These are phyloP conservation scores for Hozukius guyotensis DNA, from an alignment of 2,797 vertebrate species.

Conservation along the genomic window DNA sequence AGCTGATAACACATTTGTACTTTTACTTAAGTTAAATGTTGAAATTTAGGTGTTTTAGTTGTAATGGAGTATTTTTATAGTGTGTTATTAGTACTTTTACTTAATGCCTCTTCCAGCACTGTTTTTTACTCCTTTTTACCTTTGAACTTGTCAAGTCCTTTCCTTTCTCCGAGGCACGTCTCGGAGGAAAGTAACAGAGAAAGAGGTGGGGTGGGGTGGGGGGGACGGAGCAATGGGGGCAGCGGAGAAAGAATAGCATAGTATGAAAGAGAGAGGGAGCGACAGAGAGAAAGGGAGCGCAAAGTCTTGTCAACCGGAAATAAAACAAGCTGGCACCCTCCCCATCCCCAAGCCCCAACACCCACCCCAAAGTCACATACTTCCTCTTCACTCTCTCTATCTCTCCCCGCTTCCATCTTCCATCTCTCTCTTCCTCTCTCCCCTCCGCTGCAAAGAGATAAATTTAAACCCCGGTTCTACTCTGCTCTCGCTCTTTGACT, in stretches of 20 bases:
- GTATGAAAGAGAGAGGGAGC: slow-evolving; percentile 82
- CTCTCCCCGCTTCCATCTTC: slow-evolving; percentile 70
- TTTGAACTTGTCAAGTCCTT: slow-evolving; percentile 80
- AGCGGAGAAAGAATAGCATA: slow-evolving; percentile 77
- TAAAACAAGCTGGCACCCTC: slow-evolving; percentile 86
- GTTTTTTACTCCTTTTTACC: slow-evolving; percentile 64
- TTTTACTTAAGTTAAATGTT: not conserved
- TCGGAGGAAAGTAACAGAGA: slow-evolving; percentile 75
- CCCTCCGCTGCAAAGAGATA: slow-evolving; percentile 67
- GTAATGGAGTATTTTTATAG: not conserved
- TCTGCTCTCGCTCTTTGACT: slow-evolving; percentile 58
- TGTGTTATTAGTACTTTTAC: not conserved
- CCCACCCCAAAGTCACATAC: slow-evolving; percentile 82
- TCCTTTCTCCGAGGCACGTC: slow-evolving; percentile 73
- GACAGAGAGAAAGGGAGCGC: slow-evolving; percentile 82
- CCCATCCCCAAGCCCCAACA: slow-evolving; percentile 77
- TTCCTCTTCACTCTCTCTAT: slow-evolving; percentile 77
- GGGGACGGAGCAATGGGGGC: slow-evolving; percentile 59
- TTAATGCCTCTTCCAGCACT: slow-evolving; percentile 24
- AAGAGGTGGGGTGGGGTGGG: slow-evolving; percentile 16
- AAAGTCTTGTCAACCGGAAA: slow-evolving; percentile 85
- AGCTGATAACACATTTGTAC: not conserved
- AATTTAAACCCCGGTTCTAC: slow-evolving; percentile 75
- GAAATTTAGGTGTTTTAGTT: not conserved
- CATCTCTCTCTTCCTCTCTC: slow-evolving; percentile 54